phyloP scores from a whole-genome alignment of 2,113 vertebrate genomes.

The Patagioenas fasciata region DNA sequence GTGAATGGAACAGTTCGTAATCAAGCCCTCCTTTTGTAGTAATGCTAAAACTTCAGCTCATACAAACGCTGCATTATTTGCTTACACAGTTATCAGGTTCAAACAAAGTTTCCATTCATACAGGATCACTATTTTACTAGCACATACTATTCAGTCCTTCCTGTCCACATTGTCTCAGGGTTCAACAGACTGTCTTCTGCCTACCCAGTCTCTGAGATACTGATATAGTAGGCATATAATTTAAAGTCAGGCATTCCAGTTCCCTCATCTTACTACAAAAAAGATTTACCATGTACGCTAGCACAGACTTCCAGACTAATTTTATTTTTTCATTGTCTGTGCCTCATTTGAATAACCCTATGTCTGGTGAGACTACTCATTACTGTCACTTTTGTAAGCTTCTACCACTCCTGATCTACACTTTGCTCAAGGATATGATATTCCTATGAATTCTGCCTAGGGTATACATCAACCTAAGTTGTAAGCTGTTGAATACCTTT shows the following conservation, averaged over 20 bases:
- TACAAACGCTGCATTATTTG: background rate
- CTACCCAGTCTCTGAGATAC: background rate
- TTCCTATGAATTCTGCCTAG: background rate
- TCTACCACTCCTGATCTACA: background rate
- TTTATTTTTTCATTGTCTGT: background rate
- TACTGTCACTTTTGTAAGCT: background rate
- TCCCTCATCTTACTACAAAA: background rate
- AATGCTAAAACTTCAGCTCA: background rate
- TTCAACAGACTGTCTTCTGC: background rate
- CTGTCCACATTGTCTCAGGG: background rate
- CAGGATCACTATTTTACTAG: background rate
- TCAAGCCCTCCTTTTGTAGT: background rate
- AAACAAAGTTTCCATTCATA: background rate
- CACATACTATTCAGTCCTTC: background rate
- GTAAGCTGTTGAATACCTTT: background rate
- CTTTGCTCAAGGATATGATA: background rate
- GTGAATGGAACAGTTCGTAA: background rate
- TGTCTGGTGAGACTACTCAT: background rate
- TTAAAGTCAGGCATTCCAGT: background rate
- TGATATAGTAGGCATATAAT: background rate
- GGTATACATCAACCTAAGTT: background rate
- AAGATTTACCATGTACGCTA: background rate
- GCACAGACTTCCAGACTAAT: background rate
- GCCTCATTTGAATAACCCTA: background rate
- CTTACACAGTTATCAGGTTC: background rate